Evolutionary conservation across 2,113 vertebrate species (phyloP).

Genomic region (Phyllostomus discolor): DNA sequence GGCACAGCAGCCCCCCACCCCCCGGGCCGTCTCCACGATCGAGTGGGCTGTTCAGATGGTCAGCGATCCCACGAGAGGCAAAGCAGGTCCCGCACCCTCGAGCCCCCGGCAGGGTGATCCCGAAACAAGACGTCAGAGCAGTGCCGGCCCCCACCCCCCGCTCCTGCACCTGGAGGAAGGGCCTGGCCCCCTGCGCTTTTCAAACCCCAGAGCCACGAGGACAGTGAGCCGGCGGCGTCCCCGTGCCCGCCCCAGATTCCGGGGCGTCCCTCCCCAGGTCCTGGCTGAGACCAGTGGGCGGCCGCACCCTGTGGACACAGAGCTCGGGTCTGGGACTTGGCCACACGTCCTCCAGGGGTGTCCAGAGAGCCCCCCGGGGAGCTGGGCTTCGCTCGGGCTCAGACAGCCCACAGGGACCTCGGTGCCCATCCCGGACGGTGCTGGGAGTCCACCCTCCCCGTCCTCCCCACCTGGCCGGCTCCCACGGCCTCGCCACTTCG

Average conservation of each 20-base stretch:
- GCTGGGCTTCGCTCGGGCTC: background rate
- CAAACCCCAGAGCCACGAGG: background rate
- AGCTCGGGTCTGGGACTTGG: background rate
- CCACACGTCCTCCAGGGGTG: background rate
- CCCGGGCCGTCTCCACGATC: no score
- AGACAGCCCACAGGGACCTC: background rate
- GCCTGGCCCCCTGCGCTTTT: background rate
- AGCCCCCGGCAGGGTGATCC: rapidly evolving
- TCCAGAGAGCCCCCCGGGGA: background rate
- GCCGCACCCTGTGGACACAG: rapidly evolving
- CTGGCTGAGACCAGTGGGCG: rapidly evolving
- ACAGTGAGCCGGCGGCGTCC: rapidly evolving
- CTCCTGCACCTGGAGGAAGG: no score
- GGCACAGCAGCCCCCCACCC: rapidly evolving
- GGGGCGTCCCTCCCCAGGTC: background rate
- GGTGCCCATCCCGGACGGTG: background rate
- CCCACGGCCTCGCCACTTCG: background rate
- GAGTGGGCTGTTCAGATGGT: background rate
- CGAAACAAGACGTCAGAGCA: no score
- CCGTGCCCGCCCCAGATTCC: rapidly evolving
- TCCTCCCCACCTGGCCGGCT: background rate
- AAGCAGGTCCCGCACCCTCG: rapidly evolving
- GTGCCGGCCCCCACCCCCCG: rapidly evolving
- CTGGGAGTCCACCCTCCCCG: no score
- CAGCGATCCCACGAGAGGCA: rapidly evolving